A percentile compares a stretch with the other conserved stretches of the same genome.
phyloP scores from a whole-genome alignment of 2,113 vertebrate species.

The Pluvialis apricaria region DNA sequence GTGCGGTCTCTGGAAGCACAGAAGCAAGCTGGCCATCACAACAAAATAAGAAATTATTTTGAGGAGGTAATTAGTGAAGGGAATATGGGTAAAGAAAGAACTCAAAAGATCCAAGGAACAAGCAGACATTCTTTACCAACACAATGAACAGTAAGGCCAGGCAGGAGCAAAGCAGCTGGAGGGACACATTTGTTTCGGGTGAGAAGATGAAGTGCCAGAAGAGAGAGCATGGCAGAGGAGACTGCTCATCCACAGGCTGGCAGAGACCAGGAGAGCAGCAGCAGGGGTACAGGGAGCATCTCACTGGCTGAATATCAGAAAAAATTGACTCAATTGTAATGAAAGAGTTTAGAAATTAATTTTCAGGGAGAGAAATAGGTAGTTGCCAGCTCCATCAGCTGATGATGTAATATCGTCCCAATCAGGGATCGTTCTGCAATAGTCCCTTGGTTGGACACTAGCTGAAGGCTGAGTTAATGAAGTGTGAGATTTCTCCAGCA shows the following conservation, averaged over 20 bases:
- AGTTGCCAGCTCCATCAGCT: neutral
- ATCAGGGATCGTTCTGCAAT: neutral
- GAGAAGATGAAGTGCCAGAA: neutral
- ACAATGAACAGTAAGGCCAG: neutral
- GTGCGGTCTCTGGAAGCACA: neutral
- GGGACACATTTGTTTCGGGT: rapidly evolving
- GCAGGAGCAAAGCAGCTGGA: neutral
- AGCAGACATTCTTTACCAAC: neutral
- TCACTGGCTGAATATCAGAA: neutral
- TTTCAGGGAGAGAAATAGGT: neutral
- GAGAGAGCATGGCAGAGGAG: neutral
- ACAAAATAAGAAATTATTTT: neutral
- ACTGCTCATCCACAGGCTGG: neutral
- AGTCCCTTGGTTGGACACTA: neutral
- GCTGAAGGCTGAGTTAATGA: neutral
- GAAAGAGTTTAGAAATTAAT: neutral
- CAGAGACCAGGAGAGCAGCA: neutral
- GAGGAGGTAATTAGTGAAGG: neutral
- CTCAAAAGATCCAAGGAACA: neutral
- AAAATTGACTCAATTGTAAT: neutral
- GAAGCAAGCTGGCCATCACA: neutral
- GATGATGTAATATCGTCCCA: neutral
- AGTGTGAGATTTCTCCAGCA: neutral
- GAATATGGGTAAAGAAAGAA: neutral
- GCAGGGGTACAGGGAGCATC: neutral